Evolutionary conservation across 2,888 invertebrate species (phyloP).

Genomic region (Tricholauxania praeusta): DNA sequence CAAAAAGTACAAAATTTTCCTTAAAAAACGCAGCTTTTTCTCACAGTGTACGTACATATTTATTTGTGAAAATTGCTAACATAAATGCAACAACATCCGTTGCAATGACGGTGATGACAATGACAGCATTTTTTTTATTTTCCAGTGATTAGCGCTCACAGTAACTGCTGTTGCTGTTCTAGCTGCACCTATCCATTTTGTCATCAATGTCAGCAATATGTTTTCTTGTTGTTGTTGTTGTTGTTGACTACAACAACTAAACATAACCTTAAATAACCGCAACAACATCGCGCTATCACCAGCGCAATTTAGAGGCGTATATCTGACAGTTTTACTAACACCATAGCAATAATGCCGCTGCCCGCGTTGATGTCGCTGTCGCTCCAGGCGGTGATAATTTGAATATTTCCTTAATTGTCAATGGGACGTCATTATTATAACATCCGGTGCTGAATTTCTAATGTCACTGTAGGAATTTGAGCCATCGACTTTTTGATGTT

Average conservation of each 20-base stretch:
- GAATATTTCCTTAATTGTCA: conserved; percentile 71
- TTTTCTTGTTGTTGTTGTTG: background rate
- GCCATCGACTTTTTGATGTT: conserved; percentile 61
- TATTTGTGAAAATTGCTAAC: conserved; percentile 28
- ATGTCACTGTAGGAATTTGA: conserved; percentile 83
- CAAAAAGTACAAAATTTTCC: no score
- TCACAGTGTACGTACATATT: background rate
- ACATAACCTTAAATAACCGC: background rate
- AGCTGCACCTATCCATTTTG: background rate
- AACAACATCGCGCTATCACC: background rate
- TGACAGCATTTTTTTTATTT: conserved; percentile 16
- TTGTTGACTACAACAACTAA: background rate
- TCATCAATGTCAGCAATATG: conserved; percentile 6
- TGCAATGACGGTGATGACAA: conserved; percentile 22
- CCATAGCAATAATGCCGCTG: conserved; percentile 20
- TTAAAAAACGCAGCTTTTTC: no score
- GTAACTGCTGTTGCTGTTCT: background rate
- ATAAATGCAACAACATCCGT: conserved; percentile 15
- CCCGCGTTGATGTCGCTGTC: conserved; percentile 10
- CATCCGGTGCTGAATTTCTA: conserved; percentile 90
- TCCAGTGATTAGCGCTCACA: background rate
- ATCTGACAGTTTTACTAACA: background rate
- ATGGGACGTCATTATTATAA: conserved; percentile 82
- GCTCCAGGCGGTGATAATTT: background rate
- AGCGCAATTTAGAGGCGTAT: background rate